These are phyloP conservation scores for Antrozous pallidus DNA, from an alignment of 2,797 vertebrate genomes.

Conservation along the genomic window DNA sequence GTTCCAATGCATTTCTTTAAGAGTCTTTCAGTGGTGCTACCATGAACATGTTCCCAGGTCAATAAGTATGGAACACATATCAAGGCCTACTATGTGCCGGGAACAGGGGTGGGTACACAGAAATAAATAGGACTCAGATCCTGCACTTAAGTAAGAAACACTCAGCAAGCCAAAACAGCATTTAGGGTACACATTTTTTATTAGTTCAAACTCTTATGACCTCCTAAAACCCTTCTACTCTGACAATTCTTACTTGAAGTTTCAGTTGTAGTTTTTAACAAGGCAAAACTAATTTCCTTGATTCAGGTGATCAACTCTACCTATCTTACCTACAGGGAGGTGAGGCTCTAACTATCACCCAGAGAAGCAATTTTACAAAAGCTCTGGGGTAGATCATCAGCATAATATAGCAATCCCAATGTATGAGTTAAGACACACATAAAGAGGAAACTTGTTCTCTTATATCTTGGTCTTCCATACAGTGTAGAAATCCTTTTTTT, in stretches of 20 bases:
- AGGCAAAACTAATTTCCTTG: neutral
- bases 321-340: neutral
- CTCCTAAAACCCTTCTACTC: neutral
- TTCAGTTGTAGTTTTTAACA: neutral
- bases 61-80: neutral
- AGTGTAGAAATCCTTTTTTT: neutral
- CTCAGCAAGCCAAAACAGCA: neutral
- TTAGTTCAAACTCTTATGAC: neutral
- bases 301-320: neutral
- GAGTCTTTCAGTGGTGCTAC: neutral
- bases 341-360: neutral
- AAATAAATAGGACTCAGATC: neutral
- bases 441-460: neutral
- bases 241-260: neutral
- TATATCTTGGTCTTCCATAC: neutral
- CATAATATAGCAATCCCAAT: neutral
- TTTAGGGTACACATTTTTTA: neutral
- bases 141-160: neutral
- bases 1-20: neutral
- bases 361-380: neutral
- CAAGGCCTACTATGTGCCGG: neutral
- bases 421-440: neutral
- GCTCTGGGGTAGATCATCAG: neutral
- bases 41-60: neutral
- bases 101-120: neutral